These are phyloP conservation scores for Cyanocitta stelleri DNA, from an alignment of 2,113 vertebrate species.

Conservation along the genomic window DNA sequence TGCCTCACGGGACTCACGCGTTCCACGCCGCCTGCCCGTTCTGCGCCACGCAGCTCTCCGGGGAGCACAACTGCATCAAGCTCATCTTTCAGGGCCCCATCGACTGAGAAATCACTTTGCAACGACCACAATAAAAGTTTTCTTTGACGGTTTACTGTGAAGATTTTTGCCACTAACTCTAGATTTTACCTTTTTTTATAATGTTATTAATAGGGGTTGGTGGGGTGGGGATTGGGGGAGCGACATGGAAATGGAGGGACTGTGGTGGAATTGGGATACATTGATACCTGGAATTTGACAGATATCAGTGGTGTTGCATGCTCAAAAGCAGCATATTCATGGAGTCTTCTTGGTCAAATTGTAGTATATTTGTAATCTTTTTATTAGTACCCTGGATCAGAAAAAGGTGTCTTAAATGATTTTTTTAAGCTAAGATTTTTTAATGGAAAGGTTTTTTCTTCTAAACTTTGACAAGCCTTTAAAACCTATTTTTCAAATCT, in stretches of 20 bases:
- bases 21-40: constrained; percentile 97
- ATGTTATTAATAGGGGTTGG: constrained; percentile 48
- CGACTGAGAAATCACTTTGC: constrained; percentile 77
- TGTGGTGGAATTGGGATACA: not conserved
- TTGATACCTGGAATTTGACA: constrained; percentile 42
- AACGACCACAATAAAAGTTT: constrained; percentile 7
- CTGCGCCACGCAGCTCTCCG: constrained; percentile 88
- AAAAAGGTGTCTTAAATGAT: constrained; percentile 60
- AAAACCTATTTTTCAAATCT: constrained; percentile 64
- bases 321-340: constrained; percentile 48
- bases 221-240: not conserved
- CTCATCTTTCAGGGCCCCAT: constrained; percentile 96
- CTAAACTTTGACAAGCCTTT: constrained; percentile 62
- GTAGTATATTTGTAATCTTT: constrained; percentile 68
- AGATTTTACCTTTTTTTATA: constrained; percentile 71
- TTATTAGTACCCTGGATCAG: constrained; percentile 58
- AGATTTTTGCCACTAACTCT: constrained; percentile 79
- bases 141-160: constrained; percentile 79
- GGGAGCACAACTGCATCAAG: constrained; percentile 88
- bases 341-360: constrained; percentile 51
- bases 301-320: constrained; percentile 61
- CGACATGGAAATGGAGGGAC: not conserved
- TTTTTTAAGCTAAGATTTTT: constrained; percentile 66
- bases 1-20: constrained; percentile 96
- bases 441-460: constrained; percentile 59